phyloP scores from a whole-genome alignment of 2,113 vertebrate genomes.

The Toxostoma redivivum region DNA sequence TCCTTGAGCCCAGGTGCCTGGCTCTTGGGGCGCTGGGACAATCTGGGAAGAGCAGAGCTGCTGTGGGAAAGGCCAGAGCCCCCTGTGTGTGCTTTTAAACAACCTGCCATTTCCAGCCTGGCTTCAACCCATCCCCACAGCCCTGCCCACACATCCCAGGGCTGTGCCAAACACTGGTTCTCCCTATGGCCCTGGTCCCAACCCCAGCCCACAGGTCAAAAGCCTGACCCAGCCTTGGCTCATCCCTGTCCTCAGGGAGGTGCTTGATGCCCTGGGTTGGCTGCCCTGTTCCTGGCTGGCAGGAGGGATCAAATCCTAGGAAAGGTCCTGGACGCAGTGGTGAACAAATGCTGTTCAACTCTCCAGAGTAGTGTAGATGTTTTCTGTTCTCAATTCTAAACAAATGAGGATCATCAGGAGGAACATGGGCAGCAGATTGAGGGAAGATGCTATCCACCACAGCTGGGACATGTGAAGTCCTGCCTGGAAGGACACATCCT shows the following conservation, averaged over 20 bases:
- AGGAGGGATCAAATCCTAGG: not conserved
- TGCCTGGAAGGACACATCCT: rapidly evolving
- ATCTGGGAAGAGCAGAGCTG: not conserved
- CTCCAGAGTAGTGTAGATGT: not conserved
- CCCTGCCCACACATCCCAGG: not conserved
- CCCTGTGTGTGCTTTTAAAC: not conserved
- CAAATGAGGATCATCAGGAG: not conserved
- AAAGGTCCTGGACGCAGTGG: not conserved
- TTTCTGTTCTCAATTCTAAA: not conserved
- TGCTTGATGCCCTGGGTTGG: not conserved
- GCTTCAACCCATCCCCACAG: not conserved
- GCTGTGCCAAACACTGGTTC: rapidly evolving
- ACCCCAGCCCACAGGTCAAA: not conserved
- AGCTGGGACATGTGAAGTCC: not conserved
- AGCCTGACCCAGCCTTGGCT: not conserved
- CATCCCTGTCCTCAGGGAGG: not conserved
- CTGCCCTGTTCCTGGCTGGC: not conserved
- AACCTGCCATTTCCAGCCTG: not conserved
- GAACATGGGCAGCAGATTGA: not conserved
- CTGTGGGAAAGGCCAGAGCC: not conserved
- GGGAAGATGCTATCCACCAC: not conserved
- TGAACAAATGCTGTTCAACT: not conserved
- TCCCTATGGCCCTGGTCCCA: not conserved
- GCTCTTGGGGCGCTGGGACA: not conserved
- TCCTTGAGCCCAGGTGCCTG: not conserved